Percentiles rank a stretch among this genome's conserved stretches.
Evolutionary conservation across 2,113 vertebrate genomes (phyloP).

Genomic region (Aphelocoma coerulescens): DNA sequence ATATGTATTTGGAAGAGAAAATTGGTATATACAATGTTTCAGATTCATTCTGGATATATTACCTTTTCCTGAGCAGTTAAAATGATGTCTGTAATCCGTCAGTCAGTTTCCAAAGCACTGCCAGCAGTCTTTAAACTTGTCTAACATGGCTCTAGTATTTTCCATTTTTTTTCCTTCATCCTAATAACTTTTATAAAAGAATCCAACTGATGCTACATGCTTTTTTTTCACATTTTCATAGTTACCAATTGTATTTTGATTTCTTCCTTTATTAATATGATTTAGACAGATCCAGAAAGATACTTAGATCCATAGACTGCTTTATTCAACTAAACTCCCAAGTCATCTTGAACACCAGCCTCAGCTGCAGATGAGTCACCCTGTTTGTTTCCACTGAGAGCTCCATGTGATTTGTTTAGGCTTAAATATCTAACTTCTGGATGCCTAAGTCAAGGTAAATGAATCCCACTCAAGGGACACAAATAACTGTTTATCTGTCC

Average conservation of each 20-base stretch:
- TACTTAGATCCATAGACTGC: neutral
- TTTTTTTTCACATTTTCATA: neutral
- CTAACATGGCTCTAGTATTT: neutral
- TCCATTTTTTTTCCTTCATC: neutral
- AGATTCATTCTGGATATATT: neutral
- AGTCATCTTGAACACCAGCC: neutral
- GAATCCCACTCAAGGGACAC: neutral
- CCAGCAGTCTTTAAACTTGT: neutral
- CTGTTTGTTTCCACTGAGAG: neutral
- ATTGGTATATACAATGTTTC: neutral
- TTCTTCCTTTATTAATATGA: neutral
- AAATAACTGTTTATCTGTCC: neutral
- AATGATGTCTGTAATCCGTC: neutral
- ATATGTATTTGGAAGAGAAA: neutral
- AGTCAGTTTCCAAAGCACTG: neutral
- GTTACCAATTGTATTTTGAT: neutral
- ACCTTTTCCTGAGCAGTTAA: neutral
- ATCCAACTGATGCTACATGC: accelerated
- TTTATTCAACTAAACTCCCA: neutral
- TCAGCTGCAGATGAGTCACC: neutral
- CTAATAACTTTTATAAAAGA: neutral
- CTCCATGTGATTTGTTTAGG: neutral
- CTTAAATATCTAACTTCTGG: neutral
- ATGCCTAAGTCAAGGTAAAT: neutral
- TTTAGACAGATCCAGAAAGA: neutral